phyloP scores from a whole-genome alignment of 2,113 vertebrate species.

The Nothocercus nigrocapillus region DNA sequence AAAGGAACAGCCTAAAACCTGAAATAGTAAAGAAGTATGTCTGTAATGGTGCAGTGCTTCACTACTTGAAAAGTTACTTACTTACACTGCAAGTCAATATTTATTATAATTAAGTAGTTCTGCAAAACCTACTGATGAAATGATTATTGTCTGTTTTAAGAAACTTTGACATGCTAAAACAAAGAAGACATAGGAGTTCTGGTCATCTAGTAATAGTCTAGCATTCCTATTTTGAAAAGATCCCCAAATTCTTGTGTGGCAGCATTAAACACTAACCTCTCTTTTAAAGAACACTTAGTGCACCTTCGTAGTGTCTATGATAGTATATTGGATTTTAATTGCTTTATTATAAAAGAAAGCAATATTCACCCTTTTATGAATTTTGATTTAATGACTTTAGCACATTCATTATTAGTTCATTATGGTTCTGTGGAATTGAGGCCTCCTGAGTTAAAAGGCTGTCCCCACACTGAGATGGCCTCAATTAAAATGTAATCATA shows the following conservation, averaged over 20 bases:
- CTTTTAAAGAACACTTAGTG: constrained; percentile 20
- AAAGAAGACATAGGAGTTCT: constrained; percentile 3
- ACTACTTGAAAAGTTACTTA: not conserved
- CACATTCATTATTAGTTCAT: constrained; percentile 74
- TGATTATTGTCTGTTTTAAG: not conserved
- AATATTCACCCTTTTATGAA: constrained; percentile 67
- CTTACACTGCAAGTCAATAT: not conserved
- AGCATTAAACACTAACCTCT: constrained; percentile 19
- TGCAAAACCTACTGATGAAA: constrained; percentile 18
- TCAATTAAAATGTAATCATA: constrained; percentile 76
- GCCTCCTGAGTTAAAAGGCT: constrained; percentile 71
- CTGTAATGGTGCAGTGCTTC: not conserved
- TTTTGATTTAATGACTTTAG: constrained; percentile 73
- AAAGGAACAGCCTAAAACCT: not conserved
- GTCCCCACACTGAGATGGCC: constrained; percentile 62
- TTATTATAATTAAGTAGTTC: not conserved
- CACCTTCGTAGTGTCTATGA: constrained; percentile 30
- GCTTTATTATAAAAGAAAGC: constrained; percentile 72
- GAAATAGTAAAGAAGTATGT: not conserved
- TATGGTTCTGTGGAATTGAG: constrained; percentile 70
- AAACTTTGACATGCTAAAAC: not conserved
- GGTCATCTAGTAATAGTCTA: not conserved
- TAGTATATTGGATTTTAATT: constrained; percentile 51
- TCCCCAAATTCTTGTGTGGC: not conserved
- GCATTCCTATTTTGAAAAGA: constrained; percentile 43